Evolutionary conservation across 2,797 vertebrate species (phyloP), one percentile per base, ranked within the genome.

Genomic region (Novumbra hubbsi): DNA sequence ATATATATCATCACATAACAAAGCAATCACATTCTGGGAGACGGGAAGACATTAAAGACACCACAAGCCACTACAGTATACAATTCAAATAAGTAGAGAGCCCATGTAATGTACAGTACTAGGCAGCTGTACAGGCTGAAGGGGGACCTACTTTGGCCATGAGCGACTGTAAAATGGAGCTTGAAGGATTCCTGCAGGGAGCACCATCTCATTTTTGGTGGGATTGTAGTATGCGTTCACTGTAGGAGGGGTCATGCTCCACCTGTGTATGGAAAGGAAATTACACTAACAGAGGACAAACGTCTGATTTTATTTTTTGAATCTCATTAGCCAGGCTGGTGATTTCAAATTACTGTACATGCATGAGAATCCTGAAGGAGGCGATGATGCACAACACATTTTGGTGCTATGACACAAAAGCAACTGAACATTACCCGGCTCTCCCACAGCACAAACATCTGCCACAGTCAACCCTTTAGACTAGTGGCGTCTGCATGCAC

Each of bases 161-260:
- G 92, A 91, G 6, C 85, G 95, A 52, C 94, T 96, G 71, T 97
- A 99, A 87, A 99, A 99, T 0, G 98, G 97, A 4, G 96, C 93
- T 88, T 98, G 98, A 38, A 99, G 95, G 76, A 99, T 99, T 38
- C 98, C 98, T 0, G 97, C 98, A 0, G 98, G 98, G 78, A 99
- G 95, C 76, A 99, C 97, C 0, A 99, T 99, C 92, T 98, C 96
- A 0, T 99, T 99, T 92, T 99, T 99, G 77, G 97, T 99, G 28
- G 98, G 98, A 2, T 96, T 98, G 85, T 99, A 99, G 90, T 99
- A 99, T 0, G 98, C 98, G 0, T 99, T 99, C 80, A 98, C 98
- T 0, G 98, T 98, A 0, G 96, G 96, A 0, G 98, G 98, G 0
- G 98, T 99, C 97, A 99, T 98, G 86, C 97, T 99, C 98, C 98